Evolutionary conservation across 2,888 invertebrate genomes (phyloP).

Genomic region (Drosophila atripex): DNA sequence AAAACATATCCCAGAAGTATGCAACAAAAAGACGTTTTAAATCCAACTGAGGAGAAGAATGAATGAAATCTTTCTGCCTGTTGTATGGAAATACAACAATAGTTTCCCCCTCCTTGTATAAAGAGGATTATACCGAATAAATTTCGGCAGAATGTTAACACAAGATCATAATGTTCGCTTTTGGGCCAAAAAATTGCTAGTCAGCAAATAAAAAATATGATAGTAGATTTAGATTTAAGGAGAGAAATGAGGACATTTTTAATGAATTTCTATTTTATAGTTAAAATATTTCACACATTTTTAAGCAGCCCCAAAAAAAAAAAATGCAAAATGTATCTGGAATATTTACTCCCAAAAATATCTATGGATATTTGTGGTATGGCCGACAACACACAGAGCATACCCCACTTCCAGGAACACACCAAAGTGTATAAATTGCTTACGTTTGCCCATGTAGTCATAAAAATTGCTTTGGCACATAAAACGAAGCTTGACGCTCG

Average conservation of each 20-base stretch:
- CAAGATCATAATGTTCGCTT: not conserved
- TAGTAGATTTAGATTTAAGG: not conserved
- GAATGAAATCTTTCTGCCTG: conserved; percentile 5
- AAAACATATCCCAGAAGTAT: conserved; percentile 29
- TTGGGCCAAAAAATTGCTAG: not conserved
- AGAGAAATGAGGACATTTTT: not conserved
- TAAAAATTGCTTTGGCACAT: conserved; percentile 63
- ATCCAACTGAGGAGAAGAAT: conserved; percentile 14
- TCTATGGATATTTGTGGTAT: not conserved
- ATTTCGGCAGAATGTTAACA: conserved; percentile 1
- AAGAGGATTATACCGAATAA: conserved; percentile 25
- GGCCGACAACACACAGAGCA: not conserved
- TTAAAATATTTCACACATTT: too few species aligned
- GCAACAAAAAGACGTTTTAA: conserved; percentile 18
- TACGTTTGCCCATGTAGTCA: conserved; percentile 51
- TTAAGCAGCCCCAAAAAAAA: too few species aligned
- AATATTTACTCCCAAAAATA: not conserved
- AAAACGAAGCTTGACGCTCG: conserved; percentile 62
- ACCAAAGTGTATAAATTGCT: conserved; percentile 55
- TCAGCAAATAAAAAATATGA: not conserved
- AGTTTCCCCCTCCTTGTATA: conserved; percentile 10
- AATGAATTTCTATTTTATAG: too few species aligned
- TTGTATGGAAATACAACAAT: conserved; percentile 3
- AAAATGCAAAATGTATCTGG: not conserved
- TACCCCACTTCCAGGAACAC: conserved; percentile 21